Base-by-base conservation (phyloP, 2,888 invertebrate genomes). In the Hydraecia micacea region DNA sequence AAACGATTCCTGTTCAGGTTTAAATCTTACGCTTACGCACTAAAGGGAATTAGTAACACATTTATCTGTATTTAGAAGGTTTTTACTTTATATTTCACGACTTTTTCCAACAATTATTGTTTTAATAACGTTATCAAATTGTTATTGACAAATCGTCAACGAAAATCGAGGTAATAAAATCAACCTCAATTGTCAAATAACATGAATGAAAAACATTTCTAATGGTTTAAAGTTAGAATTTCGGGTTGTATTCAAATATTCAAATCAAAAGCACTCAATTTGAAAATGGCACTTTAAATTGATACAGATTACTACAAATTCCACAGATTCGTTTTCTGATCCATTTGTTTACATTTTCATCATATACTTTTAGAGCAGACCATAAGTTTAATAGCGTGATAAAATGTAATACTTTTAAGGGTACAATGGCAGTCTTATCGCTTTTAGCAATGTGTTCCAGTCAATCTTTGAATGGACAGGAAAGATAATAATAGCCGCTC, bases 401-500 rank as follows among this genome's bases (percentile, higher is more conserved):
- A 42, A 65, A 77, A 52, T 36, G 25, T 49, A 15, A 49, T 46
- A n/a, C 39, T 55, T 46, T 32, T 28, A 52, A 32, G 21, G n/a
- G 42, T 49, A 52, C 52, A 63, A 36, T 46, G 11, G 28, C 0
- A 15, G 7, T 65, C 46, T 58, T 36, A 25, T 21, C 25, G 15
- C n/a, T 1, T 25, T 49, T n/a, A 79, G 55, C 42, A 73, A 39
- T 32, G 21, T 49, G 36, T 73, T 65, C 13, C 39, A 66, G 25
- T 36, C n/a, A 13, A 42, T 58, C 63, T 65, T 82, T 82, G n/a
- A 60, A 82, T 82, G 25, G 9, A 60, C 79, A 79, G 75, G 66
- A 79, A 79, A 75, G 58, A 60, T 60, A 25, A 60, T 60, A 75
- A 67, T 82, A 42, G 75, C 32, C 66, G 28, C 58, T 75, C 32